Base-by-base conservation (phyloP, 1,140 invertebrate species). In the Polyergus mexicanus region DNA sequence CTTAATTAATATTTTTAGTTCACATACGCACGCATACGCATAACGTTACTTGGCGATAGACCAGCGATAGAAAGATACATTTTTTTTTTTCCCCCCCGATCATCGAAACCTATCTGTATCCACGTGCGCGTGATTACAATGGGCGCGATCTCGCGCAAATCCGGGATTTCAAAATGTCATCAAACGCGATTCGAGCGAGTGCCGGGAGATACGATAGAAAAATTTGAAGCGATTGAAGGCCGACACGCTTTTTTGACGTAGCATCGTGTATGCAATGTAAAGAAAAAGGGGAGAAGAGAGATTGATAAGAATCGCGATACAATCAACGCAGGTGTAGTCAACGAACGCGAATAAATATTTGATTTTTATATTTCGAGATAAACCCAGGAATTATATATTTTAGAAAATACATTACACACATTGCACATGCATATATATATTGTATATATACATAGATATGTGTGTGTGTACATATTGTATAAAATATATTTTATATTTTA, bases 91-190 rank as follows among this genome's bases (percentile, higher is more conserved):
- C n/a, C n/a, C n/a, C n/a, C 13, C 47, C 51, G 16, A 41, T 47
- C 44, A 32, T 22, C 19, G 47, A 80, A n/a, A 80, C 35, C 10
- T 32, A n/a, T 47, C 41, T 19, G 32, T 41, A 35, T 22, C 10
- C 51, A 11, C 22, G 32, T 63, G 32, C n/a, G 28, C 11, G n/a
- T 35, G 35, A 80, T 77, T 77, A 77, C 19, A 63, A 19, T 56
- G 35, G 35, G 4, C 44, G 44, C n/a, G 32, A 80, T 80, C 65
- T 56, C 65, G 22, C 51, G 16, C 32, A 56, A 80, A 80, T 71
- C 65, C 77, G 28, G 47, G 47, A 58, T 71, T 80, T 80, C 16
- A 25, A 41, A 80, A 77, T 58, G 22, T 19, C 65, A 80, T 69
- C 32, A 56, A 80, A 80, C 65, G 51, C 44, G 65, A 41, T 51